Base-by-base conservation (phyloP, 92 coral and sea anemone genomes). In the Muricea muricata region DNA sequence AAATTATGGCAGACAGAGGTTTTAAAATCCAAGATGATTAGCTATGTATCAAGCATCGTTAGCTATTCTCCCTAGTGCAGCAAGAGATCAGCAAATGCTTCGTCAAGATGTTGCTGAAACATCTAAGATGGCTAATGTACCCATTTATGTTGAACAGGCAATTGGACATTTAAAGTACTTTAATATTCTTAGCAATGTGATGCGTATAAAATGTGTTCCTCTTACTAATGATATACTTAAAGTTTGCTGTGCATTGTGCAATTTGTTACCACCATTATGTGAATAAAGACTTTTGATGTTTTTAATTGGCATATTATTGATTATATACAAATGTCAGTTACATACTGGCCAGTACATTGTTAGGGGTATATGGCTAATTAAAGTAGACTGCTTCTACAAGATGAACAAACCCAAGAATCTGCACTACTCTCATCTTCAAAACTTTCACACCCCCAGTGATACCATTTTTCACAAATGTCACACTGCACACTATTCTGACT, bases 1-100 rank as follows among this genome's bases (percentile, higher is more conserved):
- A 83, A 54, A 48, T 83, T 63, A 80, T 80, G 85, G 87, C 80
- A 18, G 87, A 83, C 34, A 28, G 81, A 68, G 87, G 87, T 15
- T 83, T 83, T 42, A 83, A 83, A 17, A 83, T 83, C 37, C 12
- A 66, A 54, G 68, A 30, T 52, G 48, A 45, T 65, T 83, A 71
- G 87, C 80, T 45, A 39, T 83, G 73, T 58, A 30, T 72, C 81
- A 83, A 68, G 65, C 70, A 21, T 24, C 80, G 46, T 47, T 73
- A 20, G 87, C 80, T 63, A 80, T 80, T 37, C 73, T 75, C 35
- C 85, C 73, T 24, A 26, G 39, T 28, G 39, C 37, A 28, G 37
- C 39, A 2, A 28, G 23, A 26, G n/a, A 28, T 4, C 15, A 15
- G 6, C 70, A 63, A 7, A 63, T 63, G 70, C 9, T 40, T 9